Evolutionary conservation across 2,797 vertebrate species (phyloP), one percentile per base, ranked within the genome.

Genomic region (Pantherophis alleghaniensis): DNA sequence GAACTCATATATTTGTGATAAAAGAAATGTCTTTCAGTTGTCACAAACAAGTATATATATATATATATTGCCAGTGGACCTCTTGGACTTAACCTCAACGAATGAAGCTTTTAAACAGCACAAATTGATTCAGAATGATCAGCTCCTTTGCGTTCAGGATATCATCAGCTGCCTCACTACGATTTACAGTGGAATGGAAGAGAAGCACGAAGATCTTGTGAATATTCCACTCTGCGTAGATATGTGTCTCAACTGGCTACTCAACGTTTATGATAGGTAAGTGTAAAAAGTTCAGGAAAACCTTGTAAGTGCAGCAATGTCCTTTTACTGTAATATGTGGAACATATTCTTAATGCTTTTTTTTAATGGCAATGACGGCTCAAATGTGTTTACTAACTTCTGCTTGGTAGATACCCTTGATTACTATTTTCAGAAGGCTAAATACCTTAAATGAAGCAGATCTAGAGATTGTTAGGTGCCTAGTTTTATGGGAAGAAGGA

Each of bases 181-280:
- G 47, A 98, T 98, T 94, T 99, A 99, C 9, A 98, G 98, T 5
- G 99, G 98, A 55, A 98, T 99, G 94, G 99, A 99, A 95, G 99
- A 99, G 97, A 98, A 99, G 95, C 98, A 99, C 96, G 99, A 98
- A 95, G 98, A 99, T 95, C 97, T 99, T 97, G 99, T 99, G 96
- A 99, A 99, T 1, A 98, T 99, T 86, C 99, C 99, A 0, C 98
- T 99, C 95, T 99, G 99, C 37, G 98, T 99, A 1, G 99, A 99
- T 97, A 99, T 99, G 99, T 99, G 98, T 97, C 99, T 99, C 96
- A 99, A 99, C 97, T 99, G 99, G 99, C 97, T 99, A 87, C 99
- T 99, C 94, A 99, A 99, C 0, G 99, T 99, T 13, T 99, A 99
- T 92, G 99, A 99, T 96, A 99, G 98, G 99, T 99, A 98, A 94